Evolutionary conservation across 2,113 vertebrate species (phyloP).

Genomic region (Festucalex cinctus): DNA sequence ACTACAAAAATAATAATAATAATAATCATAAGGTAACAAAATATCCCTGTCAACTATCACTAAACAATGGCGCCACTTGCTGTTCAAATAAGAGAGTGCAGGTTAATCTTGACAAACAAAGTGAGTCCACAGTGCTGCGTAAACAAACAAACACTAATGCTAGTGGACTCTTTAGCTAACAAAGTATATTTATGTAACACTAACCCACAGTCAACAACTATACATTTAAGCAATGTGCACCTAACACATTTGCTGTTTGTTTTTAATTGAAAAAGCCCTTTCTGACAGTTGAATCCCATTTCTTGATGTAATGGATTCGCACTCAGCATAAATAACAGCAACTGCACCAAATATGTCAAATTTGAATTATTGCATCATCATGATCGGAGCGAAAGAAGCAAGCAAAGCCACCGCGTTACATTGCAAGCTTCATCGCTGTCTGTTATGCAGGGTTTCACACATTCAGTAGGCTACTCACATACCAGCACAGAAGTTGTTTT

Average conservation of each 20-base stretch:
- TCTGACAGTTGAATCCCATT: background rate
- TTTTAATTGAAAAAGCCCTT: background rate
- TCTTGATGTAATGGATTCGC: background rate
- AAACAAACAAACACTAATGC: background rate
- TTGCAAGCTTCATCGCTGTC: background rate
- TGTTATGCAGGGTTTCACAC: too few species aligned
- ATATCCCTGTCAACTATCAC: background rate
- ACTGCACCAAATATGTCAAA: background rate
- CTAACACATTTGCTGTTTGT: background rate
- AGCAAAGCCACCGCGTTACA: background rate
- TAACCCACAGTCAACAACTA: background rate
- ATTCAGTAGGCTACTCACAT: too few species aligned
- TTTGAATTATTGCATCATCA: background rate
- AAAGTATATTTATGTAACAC: background rate
- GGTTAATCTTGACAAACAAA: background rate
- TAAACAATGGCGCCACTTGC: constrained; percentile 19
- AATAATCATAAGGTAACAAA: background rate
- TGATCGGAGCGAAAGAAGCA: background rate
- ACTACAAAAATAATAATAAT: background rate
- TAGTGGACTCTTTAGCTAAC: background rate
- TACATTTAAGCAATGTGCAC: background rate
- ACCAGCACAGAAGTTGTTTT: too few species aligned
- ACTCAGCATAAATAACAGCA: background rate
- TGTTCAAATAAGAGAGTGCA: constrained; percentile 28
- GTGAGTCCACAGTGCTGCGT: background rate